phyloP scores from a whole-genome alignment of 1,140 invertebrate genomes.

The Drosophila santomea region DNA sequence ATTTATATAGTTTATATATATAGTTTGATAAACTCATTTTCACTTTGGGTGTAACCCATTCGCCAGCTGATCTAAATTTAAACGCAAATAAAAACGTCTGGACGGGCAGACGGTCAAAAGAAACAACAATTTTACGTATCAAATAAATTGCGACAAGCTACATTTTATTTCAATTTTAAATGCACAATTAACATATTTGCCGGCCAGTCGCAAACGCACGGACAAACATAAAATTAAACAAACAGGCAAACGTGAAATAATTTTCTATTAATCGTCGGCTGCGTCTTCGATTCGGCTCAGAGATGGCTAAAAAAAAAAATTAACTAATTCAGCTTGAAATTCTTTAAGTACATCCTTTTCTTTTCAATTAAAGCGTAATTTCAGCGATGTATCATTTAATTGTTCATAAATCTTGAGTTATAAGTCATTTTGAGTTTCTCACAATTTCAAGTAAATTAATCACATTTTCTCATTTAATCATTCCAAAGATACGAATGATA shows the following conservation, averaged over 20 bases:
- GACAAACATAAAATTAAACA: conserved; percentile 49
- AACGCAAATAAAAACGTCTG: conserved; percentile 56
- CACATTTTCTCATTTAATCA: too few relatives aligned
- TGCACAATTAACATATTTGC: conserved; percentile 70
- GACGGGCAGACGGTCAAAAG: conserved; percentile 34
- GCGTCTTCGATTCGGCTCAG: conserved; percentile 22
- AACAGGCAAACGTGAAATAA: conserved; percentile 62
- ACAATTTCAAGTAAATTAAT: neutral
- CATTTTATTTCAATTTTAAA: conserved; percentile 74
- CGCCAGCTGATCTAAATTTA: conserved; percentile 61
- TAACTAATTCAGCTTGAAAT: neutral
- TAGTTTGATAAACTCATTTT: conserved; percentile 6
- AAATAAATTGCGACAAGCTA: conserved; percentile 63
- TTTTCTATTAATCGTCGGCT: conserved; percentile 61
- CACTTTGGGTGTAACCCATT: conserved; percentile 43
- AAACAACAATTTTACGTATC: conserved; percentile 41
- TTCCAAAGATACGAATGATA: neutral
- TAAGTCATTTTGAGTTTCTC: neutral
- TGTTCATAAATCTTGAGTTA: conserved; percentile 1
- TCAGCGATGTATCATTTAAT: neutral
- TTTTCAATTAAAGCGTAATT: neutral
- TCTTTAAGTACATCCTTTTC: neutral
- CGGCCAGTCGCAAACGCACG: conserved; percentile 9
- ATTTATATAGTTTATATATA: too few relatives aligned
- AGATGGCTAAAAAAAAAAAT: conserved; percentile 1